Evolutionary conservation across 2,888 invertebrate genomes (phyloP).

Genomic region (Monopis laevigella): DNA sequence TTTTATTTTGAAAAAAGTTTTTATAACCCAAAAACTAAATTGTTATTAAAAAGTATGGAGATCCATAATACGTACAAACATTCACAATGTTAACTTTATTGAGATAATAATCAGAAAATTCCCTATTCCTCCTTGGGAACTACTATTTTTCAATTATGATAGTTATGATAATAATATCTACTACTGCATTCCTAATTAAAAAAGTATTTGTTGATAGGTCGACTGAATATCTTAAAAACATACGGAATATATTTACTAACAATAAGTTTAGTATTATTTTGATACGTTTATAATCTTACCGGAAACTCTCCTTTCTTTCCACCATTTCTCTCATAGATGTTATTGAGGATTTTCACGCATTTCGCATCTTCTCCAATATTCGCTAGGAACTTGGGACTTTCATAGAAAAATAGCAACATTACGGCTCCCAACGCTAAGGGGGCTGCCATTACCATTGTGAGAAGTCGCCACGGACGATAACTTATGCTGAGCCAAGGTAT

Average conservation of each 20-base stretch:
- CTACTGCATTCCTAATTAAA: too few species aligned
- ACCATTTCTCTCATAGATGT: conserved; percentile 31
- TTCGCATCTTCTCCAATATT: conserved; percentile 64
- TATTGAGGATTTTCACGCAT: conserved; percentile 51
- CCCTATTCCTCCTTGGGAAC: too few species aligned
- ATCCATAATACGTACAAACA: too few species aligned
- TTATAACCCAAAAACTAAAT: too few species aligned
- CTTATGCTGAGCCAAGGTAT: conserved; percentile 45
- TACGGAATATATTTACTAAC: background rate
- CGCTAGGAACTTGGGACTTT: conserved; percentile 79
- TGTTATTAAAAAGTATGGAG: too few species aligned
- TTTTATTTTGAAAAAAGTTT: too few species aligned
- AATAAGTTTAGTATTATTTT: background rate
- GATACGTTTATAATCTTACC: background rate
- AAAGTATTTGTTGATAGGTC: too few species aligned
- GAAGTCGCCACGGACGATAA: conserved; percentile 76
- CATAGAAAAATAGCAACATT: conserved; percentile 67
- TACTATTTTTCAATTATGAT: too few species aligned
- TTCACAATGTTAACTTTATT: too few species aligned
- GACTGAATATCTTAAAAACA: background rate
- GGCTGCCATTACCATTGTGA: conserved; percentile 51
- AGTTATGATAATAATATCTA: too few species aligned
- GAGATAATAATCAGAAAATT: too few species aligned
- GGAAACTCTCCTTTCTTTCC: conserved; percentile 18
- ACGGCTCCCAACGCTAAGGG: conserved; percentile 57